phyloP scores from a whole-genome alignment of 1,140 invertebrate species.

The Anastrepha ludens region DNA sequence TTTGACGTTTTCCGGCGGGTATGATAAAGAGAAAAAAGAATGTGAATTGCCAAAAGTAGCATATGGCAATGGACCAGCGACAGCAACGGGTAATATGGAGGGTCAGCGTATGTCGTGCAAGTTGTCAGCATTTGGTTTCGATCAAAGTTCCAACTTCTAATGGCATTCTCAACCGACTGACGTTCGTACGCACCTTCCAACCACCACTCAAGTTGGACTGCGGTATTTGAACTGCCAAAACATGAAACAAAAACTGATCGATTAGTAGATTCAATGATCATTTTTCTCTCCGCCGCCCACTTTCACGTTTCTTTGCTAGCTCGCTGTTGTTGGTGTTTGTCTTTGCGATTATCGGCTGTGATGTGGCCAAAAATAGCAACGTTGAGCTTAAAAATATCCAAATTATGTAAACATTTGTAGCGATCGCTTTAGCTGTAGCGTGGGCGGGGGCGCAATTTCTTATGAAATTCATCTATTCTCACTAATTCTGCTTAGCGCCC shows the following conservation, averaged over 20 bases:
- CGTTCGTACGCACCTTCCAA: neutral
- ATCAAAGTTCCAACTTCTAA: neutral
- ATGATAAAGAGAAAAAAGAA: neutral
- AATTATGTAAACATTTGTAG: neutral
- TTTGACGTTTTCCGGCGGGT: neutral
- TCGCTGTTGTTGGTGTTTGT: neutral
- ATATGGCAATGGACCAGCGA: neutral
- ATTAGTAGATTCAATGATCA: neutral
- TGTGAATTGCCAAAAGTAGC: neutral
- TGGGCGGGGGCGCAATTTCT: neutral
- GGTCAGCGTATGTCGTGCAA: neutral
- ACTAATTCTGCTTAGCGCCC: too few species aligned
- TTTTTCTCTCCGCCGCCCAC: neutral
- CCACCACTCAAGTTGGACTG: neutral
- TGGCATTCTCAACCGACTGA: neutral
- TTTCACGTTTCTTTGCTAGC: too few species aligned
- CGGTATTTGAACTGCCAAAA: too few species aligned
- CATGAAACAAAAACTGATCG: neutral
- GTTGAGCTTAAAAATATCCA: neutral
- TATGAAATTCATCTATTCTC: too few species aligned
- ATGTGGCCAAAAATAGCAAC: neutral
- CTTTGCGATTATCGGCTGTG: neutral
- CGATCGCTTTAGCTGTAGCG: neutral
- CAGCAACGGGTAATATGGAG: neutral
- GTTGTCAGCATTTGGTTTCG: conserved; percentile 4